These are phyloP conservation scores for Smutsia temminckii DNA, from an alignment of 2,797 vertebrate genomes.

Conservation along the genomic window DNA sequence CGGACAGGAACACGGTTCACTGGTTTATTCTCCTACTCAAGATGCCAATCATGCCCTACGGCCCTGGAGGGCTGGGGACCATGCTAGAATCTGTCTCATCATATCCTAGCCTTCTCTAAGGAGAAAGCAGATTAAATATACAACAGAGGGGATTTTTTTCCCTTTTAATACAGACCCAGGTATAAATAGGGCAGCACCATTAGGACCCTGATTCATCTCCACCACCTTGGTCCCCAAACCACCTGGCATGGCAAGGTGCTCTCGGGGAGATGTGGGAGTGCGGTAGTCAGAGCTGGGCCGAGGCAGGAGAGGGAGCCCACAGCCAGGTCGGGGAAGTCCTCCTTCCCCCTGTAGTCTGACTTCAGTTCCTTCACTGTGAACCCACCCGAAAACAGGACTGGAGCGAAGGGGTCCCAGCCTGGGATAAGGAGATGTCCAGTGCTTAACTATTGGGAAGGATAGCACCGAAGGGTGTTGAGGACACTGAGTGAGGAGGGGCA, in stretches of 20 bases:
- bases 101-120: slow-evolving; percentile 33
- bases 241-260: not conserved
- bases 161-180: slow-evolving; percentile 48
- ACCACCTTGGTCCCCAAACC: not conserved
- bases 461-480: slow-evolving; percentile 66
- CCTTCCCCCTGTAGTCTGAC: not conserved
- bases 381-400: slow-evolving; percentile 4
- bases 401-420: not conserved
- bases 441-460: slow-evolving; percentile 69
- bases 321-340: slow-evolving; percentile 18
- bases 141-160: slow-evolving; percentile 20
- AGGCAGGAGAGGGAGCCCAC: not conserved
- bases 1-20: slow-evolving; percentile 57
- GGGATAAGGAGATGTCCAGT: slow-evolving; percentile 69
- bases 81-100: slow-evolving; percentile 40
- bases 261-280: not conserved
- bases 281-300: not conserved
- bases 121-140: slow-evolving; percentile 68
- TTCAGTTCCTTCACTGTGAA: not conserved
- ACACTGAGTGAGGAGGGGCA: not conserved
- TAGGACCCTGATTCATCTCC: slow-evolving; percentile 44
- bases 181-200: slow-evolving; percentile 75
- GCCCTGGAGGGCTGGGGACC: not conserved
- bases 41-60: slow-evolving; percentile 36
- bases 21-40: slow-evolving; percentile 72